phyloP scores from a whole-genome alignment of 2,888 invertebrate species.

The Micropterix aruncella region DNA sequence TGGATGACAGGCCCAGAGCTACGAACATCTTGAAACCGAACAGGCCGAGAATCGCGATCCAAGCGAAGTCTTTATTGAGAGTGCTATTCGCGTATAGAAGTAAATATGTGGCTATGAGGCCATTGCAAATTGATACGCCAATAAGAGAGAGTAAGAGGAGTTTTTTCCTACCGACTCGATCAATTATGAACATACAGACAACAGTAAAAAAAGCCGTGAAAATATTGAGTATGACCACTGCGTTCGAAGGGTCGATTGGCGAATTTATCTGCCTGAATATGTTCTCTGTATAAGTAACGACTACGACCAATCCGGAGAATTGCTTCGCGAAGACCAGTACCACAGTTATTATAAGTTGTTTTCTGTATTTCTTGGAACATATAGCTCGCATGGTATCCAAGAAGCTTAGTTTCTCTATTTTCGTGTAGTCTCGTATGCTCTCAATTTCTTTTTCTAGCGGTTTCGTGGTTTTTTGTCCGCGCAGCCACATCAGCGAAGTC shows the following conservation, averaged over 20 bases:
- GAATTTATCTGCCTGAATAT: background rate
- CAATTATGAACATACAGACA: background rate
- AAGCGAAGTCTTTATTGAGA: background rate
- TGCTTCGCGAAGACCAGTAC: background rate
- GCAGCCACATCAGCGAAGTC: conserved; percentile 44
- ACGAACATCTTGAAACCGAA: background rate
- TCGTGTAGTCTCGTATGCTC: background rate
- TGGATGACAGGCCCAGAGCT: background rate
- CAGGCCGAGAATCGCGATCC: background rate
- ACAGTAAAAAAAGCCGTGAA: background rate
- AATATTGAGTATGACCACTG: background rate
- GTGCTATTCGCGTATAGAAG: background rate
- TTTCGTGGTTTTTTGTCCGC: conserved; percentile 28
- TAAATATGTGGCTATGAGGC: background rate
- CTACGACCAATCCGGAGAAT: background rate
- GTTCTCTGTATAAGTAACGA: background rate
- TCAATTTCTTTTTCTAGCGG: background rate
- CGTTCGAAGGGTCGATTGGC: background rate
- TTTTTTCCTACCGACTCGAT: background rate
- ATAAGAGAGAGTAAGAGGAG: background rate
- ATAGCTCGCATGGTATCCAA: background rate
- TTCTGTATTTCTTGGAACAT: background rate
- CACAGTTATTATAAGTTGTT: background rate
- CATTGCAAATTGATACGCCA: background rate
- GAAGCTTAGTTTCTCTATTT: background rate